These are phyloP conservation scores for Anhinga rufa DNA, from an alignment of 2,113 vertebrate genomes.

Conservation along the genomic window DNA sequence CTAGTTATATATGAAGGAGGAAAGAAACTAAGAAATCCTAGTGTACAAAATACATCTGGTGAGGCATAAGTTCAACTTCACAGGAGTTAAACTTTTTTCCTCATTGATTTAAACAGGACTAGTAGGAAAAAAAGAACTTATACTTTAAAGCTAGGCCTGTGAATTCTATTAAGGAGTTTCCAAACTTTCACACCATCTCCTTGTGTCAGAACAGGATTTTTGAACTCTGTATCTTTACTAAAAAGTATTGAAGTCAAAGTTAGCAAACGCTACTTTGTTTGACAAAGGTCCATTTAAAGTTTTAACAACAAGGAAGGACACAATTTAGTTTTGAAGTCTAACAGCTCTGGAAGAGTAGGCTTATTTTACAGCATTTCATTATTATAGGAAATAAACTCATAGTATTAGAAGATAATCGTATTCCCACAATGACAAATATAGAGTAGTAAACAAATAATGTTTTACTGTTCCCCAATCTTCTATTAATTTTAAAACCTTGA, in stretches of 20 bases:
- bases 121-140: neutral
- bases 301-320: neutral
- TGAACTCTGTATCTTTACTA: neutral
- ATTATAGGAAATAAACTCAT: neutral
- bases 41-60: neutral
- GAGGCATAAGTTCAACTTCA: neutral
- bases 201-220: neutral
- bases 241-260: neutral
- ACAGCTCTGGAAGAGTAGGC: neutral
- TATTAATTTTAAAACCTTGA: neutral
- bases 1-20: neutral
- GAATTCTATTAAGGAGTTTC: neutral
- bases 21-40: neutral
- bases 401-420: neutral
- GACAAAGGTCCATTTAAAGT: neutral
- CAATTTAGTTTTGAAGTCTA: neutral
- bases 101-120: neutral
- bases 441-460: neutral
- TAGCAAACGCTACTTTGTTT: neutral
- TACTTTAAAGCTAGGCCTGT: neutral
- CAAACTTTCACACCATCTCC: neutral
- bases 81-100: neutral
- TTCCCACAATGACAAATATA: neutral
- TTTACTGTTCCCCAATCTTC: neutral
- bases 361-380: neutral